These are phyloP conservation scores for Peromyscus melanophrys DNA, from an alignment of 2,797 vertebrate species.

Conservation along the genomic window DNA sequence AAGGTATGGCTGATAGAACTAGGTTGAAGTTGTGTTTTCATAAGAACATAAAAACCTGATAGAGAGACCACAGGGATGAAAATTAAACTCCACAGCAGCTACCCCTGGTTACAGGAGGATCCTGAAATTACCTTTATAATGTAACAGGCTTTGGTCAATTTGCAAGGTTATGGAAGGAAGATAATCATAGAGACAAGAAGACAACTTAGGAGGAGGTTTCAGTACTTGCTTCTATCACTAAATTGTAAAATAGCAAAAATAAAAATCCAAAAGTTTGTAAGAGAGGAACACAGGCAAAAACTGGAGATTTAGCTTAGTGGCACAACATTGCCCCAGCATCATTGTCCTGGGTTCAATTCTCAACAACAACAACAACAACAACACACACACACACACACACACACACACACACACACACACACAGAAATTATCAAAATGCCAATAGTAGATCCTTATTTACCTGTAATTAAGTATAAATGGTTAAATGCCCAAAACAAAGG, in stretches of 20 bases:
- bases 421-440: not conserved
- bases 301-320: not conserved
- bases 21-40: conserved; percentile 2
- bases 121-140: not conserved
- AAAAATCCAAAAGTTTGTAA: not conserved
- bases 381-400: not conserved
- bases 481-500: not conserved
- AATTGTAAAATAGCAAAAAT: not conserved
- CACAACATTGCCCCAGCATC: not conserved
- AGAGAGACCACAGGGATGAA: not conserved
- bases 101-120: not conserved
- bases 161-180: not conserved
- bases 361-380: not conserved
- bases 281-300: not conserved
- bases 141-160: conserved; percentile 13
- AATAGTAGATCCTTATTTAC: not conserved
- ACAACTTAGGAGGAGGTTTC: not conserved
- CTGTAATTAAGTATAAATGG: not conserved
- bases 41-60: conserved; percentile 6
- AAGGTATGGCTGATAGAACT: conserved; percentile 18
- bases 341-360: not conserved
- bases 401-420: not conserved
- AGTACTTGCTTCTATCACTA: not conserved
- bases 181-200: conserved; percentile 1
- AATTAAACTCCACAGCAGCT: not conserved